A percentile compares a stretch with the other conserved stretches of the same genome.
These are phyloP conservation scores for Xiphophorus birchmanni DNA, from an alignment of 2,797 vertebrate genomes.

Conservation along the genomic window DNA sequence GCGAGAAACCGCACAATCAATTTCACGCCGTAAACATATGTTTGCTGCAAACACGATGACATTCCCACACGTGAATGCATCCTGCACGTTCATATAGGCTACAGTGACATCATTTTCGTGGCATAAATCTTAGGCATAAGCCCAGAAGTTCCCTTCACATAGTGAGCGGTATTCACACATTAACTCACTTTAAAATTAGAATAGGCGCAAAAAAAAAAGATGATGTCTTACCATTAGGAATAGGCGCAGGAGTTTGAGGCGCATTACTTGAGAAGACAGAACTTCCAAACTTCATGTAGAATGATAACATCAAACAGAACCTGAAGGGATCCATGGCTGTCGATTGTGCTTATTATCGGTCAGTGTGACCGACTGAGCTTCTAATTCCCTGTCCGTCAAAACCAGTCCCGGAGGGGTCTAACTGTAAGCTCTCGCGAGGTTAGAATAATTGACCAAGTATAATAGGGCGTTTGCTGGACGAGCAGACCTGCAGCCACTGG, in stretches of 20 bases:
- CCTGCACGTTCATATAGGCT: slow-evolving; percentile 5
- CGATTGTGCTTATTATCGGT: slow-evolving; percentile 25
- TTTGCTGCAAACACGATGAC: slow-evolving; percentile 1
- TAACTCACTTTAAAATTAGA: neutral
- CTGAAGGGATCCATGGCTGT: slow-evolving; percentile 73
- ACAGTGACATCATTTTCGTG: slow-evolving; percentile 13
- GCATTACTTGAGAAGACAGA: slow-evolving; percentile 48
- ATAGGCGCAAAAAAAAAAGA: slow-evolving; percentile 6
- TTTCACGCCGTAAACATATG: slow-evolving; percentile 30
- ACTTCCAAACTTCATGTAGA: slow-evolving; percentile 57
- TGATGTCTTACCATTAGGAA: slow-evolving; percentile 73
- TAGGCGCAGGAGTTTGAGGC: slow-evolving; percentile 48
- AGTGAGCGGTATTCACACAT: neutral
- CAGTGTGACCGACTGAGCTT: slow-evolving; percentile 25
- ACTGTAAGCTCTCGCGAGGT: slow-evolving; percentile 65
- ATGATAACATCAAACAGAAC: slow-evolving; percentile 62
- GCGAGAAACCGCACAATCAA: slow-evolving; percentile 65
- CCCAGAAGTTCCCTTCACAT: neutral
- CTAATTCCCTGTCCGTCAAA: slow-evolving; percentile 37
- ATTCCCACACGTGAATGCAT: slow-evolving; percentile 25
- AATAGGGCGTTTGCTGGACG: slow-evolving; percentile 16
- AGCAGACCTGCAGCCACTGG: neutral
- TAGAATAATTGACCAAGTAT: slow-evolving; percentile 24
- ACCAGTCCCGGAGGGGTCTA: slow-evolving; percentile 35
- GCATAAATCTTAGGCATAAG: neutral